Evolutionary conservation across 2,797 vertebrate genomes (phyloP).

Genomic region (Pyrrhura leucotis): DNA sequence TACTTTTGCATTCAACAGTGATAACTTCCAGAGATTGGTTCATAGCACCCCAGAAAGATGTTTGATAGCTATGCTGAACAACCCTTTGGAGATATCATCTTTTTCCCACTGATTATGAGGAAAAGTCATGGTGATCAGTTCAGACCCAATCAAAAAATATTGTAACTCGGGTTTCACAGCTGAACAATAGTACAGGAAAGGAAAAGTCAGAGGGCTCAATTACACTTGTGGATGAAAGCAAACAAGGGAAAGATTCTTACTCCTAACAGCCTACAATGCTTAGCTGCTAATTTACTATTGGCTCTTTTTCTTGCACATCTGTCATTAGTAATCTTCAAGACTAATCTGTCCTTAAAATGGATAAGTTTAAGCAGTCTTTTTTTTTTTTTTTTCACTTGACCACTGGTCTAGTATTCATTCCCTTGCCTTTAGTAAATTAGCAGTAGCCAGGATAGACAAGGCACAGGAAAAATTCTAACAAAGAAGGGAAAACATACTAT

Average conservation of each 20-base stretch:
- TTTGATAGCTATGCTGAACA: background rate
- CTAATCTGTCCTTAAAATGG: background rate
- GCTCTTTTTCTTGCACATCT: background rate
- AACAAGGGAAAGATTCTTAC: background rate
- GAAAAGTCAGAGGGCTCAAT: background rate
- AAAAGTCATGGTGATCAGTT: background rate
- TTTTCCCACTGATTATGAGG: background rate
- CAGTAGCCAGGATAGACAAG: background rate
- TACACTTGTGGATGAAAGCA: background rate
- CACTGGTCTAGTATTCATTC: background rate
- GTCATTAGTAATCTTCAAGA: background rate
- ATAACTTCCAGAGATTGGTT: background rate
- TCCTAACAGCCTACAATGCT: background rate
- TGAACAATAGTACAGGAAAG: background rate
- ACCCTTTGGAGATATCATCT: background rate
- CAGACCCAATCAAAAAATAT: background rate
- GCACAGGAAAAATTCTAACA: background rate
- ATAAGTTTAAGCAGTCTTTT: background rate
- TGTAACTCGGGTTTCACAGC: background rate
- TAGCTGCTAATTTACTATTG: background rate
- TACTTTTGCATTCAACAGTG: background rate
- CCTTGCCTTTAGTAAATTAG: background rate
- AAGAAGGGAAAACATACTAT: background rate
- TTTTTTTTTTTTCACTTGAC: background rate
- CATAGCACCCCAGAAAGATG: background rate